A percentile compares a stretch with the other conserved stretches of the same genome.
Evolutionary conservation across 2,888 invertebrate species (phyloP).

Genomic region (Diaprepes abbreviatus): DNA sequence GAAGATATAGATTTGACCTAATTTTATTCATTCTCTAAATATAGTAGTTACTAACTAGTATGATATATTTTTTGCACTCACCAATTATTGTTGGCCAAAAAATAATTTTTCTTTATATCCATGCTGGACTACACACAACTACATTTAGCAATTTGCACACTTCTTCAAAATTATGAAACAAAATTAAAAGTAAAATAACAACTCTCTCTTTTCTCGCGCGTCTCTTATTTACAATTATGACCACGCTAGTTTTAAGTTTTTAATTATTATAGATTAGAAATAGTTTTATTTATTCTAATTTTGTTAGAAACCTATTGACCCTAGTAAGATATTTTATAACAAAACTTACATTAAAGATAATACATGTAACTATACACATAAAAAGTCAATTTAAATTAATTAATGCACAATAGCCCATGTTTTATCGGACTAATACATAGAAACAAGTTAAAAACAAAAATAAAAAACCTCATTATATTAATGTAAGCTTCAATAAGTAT

Average conservation of each 20-base stretch:
- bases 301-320: constrained; percentile 3
- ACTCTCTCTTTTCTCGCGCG: constrained; percentile 9
- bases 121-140: constrained; percentile 12
- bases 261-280: neutral
- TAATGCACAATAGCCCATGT: neutral
- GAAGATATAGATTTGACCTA: too few relatives aligned
- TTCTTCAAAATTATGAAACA: neutral
- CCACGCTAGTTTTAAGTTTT: neutral
- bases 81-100: constrained; percentile 35
- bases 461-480: too few relatives aligned
- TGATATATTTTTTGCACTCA: constrained; percentile 16
- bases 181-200: neutral
- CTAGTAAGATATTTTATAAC: neutral
- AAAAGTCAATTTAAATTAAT: neutral
- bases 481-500: too few relatives aligned
- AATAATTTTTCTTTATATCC: constrained; percentile 22
- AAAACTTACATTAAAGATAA: neutral
- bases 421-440: neutral
- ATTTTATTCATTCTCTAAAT: too few relatives aligned
- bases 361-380: neutral
- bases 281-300: neutral
- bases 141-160: constrained; percentile 16
- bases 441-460: neutral
- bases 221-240: constrained; percentile 4
- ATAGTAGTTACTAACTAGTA: too few relatives aligned